Conservation (phyloP, 2,888 invertebrate species). For the Catocala sponsa region DNA sequence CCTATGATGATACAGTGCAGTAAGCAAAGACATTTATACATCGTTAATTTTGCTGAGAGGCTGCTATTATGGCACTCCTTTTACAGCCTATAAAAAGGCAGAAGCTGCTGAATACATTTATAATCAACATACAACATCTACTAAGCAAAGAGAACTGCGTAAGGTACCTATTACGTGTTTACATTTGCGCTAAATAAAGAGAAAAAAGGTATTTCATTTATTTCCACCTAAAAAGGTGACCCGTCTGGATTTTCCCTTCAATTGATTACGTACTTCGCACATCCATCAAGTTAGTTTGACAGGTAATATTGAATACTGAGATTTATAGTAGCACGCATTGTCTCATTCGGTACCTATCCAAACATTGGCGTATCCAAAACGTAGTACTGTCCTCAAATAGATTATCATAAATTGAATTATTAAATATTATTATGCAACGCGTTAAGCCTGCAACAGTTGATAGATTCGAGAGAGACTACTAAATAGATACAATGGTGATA, state of each 20-base stretch:
- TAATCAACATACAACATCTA: constrained; percentile 29
- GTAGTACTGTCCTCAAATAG: too few species aligned
- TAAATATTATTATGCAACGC: too few species aligned
- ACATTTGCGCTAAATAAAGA: constrained; percentile 8
- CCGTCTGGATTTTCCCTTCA: neutral
- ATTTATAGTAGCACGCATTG: too few species aligned
- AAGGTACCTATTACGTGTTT: constrained; percentile 23
- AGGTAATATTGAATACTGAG: too few species aligned
- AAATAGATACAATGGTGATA: too few species aligned
- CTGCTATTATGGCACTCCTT: constrained; percentile 32
- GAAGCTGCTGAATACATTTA: constrained; percentile 29
- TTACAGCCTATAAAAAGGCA: constrained; percentile 38
- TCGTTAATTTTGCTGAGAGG: constrained; percentile 22
- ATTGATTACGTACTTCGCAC: neutral
- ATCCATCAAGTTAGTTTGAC: too few species aligned
- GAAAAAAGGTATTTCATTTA: constrained; percentile 1
- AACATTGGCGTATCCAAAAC: too few species aligned
- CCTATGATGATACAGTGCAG: too few species aligned
- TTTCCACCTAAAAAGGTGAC: constrained; percentile 5
- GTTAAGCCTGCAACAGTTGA: too few species aligned
- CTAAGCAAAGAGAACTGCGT: constrained; percentile 12
- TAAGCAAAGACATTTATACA: constrained; percentile 5
- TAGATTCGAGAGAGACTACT: too few species aligned
- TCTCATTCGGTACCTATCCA: too few species aligned
- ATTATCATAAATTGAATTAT: too few species aligned